Base-by-base conservation (phyloP, 2,113 vertebrate species). In the Columbina picui region DNA sequence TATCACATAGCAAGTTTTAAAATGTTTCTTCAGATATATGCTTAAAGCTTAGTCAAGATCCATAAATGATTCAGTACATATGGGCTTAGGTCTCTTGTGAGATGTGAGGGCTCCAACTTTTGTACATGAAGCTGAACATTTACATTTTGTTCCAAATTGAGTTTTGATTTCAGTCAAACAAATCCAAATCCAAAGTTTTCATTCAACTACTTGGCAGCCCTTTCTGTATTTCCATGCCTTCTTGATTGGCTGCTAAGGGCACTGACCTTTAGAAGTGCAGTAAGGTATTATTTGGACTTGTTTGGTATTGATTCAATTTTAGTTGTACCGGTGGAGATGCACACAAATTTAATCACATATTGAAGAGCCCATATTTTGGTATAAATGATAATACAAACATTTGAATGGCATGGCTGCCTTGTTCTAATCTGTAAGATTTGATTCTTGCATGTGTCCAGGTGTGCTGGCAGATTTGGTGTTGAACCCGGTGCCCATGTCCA, bases 131-230 rank as follows among this genome's bases (percentile, higher is more conserved):
- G 87, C 79, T 71, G 88, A 94, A 93, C 83, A 86, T 88, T 94
- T 88, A 93, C 43, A 45, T 94, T 96, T 93, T 84, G 47, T 68
- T 94, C 83, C 85, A 96, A 92, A 88, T 26, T 43, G 69, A 90
- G 53, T 90, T 95, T 94, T 88, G 76, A 78, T 90, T 96, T 96
- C 80, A 90, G 85, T 93, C 80, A 96, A 87, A 93, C 86, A 92
- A 94, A 85, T 68, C 45, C 39, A 80, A 80, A 79, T 79, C 38
- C 82, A 38, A 69, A 91, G 63, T 92, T 96, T 95, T 94, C 75
- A 95, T 93, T 95, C 69, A 83, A 5, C 45, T 91, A 17, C 91
- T 95, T 96, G 93, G 87, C 89, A 97, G 57, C 21, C 49, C 34
- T 67, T 64, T 83, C 45, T 70, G 4, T 64, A 81, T 88, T 89